phyloP scores from a whole-genome alignment of 2,888 invertebrate genomes.

The Belgica antarctica region DNA sequence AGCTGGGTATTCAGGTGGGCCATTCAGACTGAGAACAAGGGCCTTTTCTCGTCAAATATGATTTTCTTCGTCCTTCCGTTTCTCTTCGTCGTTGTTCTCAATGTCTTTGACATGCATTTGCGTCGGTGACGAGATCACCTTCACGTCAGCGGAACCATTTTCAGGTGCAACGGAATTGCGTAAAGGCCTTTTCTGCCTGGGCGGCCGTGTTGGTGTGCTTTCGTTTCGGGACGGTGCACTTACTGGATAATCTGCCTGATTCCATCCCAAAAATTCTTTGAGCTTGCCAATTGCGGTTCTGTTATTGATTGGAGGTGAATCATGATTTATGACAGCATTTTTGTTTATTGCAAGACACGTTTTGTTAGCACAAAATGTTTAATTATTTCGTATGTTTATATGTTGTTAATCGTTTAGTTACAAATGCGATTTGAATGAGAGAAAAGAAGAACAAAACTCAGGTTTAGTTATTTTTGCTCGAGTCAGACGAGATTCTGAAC shows the following conservation, averaged over 20 bases:
- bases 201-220: slow-evolving; percentile 17
- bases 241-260: slow-evolving; percentile 20
- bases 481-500: too few species aligned
- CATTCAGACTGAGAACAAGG: neutral
- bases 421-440: neutral
- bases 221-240: neutral
- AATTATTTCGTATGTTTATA: neutral
- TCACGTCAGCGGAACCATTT: neutral
- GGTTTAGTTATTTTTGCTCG: slow-evolving; percentile 6
- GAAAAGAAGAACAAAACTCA: slow-evolving; percentile 12
- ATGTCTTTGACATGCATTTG: too few species aligned
- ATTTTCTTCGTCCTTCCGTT: neutral
- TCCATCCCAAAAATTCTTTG: slow-evolving; percentile 27
- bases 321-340: neutral
- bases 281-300: slow-evolving; percentile 32
- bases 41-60: slow-evolving; percentile 15
- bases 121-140: neutral
- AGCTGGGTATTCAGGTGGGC: neutral
- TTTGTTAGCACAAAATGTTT: too few species aligned
- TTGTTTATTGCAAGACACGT: too few species aligned
- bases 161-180: slow-evolving; percentile 34
- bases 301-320: slow-evolving; percentile 3
- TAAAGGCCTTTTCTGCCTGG: slow-evolving; percentile 23
- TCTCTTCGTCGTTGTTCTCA: slow-evolving; percentile 20
- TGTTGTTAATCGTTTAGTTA: neutral